Base-by-base conservation (phyloP, 2,113 vertebrate species). In the Bubo blakistoni region DNA sequence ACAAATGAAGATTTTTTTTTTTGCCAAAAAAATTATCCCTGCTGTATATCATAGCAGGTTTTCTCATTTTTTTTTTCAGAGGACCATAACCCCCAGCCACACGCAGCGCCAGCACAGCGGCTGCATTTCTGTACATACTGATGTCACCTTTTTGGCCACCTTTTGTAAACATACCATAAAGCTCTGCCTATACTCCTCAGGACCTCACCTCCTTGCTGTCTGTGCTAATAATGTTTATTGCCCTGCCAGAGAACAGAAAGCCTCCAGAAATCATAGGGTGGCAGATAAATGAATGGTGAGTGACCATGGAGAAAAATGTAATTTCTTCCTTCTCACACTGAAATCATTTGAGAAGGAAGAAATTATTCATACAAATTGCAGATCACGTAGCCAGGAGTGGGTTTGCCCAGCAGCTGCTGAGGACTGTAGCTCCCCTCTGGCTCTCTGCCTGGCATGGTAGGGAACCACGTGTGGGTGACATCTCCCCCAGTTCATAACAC, bases 91-190 rank as follows among this genome's bases (percentile, higher is more conserved):
- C 19, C 58, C 21, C 38, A 59, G 80, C 16, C 51, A 18, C 0
- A 1, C 7, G 2, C 38, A 47, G 52, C 2, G 2, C 9, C 0
- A 0, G 30, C 0, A 4, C 4, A 5, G 54, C 16, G 7, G 62
- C 70, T 72, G 40, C 36, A 13, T 63, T 92, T 79, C 86, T 79
- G 52, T 58, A 51, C 42, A 9, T 36, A 51, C 26, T 76, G 65
- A 62, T 34, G 13, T 73, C 52, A 89, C 32, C 57, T 58, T 70
- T 73, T 49, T 46, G 27, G 32, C 65, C 12, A 0, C 90, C 95
- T 86, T 96, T 77, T 66, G 77, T 81, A 97, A 95, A 95, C 78
- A 84, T 32, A 63, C 55, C 81, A 89, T 89, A 94, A 90, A 81
- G 51, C 25, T 72, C 36, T 86, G 46, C 71, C 59, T 76, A 6